Conservation (phyloP, 1,140 invertebrate species). For the Cotesia vestalis region DNA sequence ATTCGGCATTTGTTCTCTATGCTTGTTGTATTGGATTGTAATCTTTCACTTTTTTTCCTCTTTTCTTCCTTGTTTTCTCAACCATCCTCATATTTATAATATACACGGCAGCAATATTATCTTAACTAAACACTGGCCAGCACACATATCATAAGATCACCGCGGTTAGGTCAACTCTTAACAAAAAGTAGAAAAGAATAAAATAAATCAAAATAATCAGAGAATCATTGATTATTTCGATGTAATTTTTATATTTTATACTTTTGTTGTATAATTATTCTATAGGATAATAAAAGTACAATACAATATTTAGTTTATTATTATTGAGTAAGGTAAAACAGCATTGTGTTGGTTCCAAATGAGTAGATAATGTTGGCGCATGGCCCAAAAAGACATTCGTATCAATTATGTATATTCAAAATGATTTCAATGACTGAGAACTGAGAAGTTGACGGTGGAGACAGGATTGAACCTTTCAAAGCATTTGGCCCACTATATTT, state of each 20-base stretch:
- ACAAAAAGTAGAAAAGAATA: too few species aligned
- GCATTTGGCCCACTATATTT: conserved; percentile 57
- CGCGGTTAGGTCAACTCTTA: background rate
- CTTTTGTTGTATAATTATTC: too few species aligned
- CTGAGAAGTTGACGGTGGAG: conserved; percentile 43
- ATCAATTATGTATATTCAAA: conserved; percentile 63
- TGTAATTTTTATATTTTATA: too few species aligned
- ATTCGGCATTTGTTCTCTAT: conserved; percentile 64
- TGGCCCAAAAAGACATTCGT: conserved; percentile 63
- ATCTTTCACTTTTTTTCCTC: conserved; percentile 45
- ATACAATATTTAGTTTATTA: too few species aligned
- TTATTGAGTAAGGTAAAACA: too few species aligned
- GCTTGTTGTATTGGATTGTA: conserved; percentile 62
- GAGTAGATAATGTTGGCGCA: conserved; percentile 51
- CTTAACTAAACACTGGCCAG: background rate
- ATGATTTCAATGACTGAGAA: conserved; percentile 25
- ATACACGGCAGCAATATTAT: background rate
- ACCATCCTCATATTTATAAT: conserved; percentile 23
- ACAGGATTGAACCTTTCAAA: conserved; percentile 53
- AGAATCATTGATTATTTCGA: too few species aligned
- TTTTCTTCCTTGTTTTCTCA: conserved; percentile 38
- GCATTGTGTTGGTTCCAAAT: conserved; percentile 26
- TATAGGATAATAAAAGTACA: too few species aligned
- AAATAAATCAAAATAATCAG: too few species aligned
- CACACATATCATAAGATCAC: background rate